Evolutionary conservation across 2,797 vertebrate species (phyloP), one percentile per base, ranked within the genome.

Genomic region (Acanthopagrus latus): DNA sequence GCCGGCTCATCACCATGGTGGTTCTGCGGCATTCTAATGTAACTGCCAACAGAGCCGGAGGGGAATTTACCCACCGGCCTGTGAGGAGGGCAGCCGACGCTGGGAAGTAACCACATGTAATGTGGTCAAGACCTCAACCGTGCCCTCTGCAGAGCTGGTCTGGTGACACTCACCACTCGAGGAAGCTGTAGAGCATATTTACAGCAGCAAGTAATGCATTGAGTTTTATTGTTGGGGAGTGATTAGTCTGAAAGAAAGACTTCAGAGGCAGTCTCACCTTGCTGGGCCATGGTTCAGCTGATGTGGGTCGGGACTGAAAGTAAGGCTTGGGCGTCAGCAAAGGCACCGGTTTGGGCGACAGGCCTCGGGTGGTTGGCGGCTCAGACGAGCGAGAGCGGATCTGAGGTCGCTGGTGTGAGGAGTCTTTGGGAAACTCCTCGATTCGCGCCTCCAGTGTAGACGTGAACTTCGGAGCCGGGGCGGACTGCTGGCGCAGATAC

Each of bases 381-480:
- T 57, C 92, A 0, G 95, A 93, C 4, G 87, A 59, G 57, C 93
- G 95, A 14, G 94, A 85, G 43, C 96, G 96, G 3, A 93, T 91
- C 78, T 95, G 93, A 43, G 93, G 62, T 56, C 84, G 84, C 63
- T 89, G 90, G 90, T 96, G 91, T 1, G 14, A 84, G 86, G 41
- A 90, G 25, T 91, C 92, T 80, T 88, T 88, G 71, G 89, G 74
- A 82, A 96, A 92, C 77, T 92, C 92, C 70, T 92, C 88, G 11
- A 99, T 95, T 76, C 94, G 96, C 2, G 98, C 97, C 92, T 99
- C 97, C 38, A 99, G 93, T 0, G 94, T 98, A 70, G 97, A 95
- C 77, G 96, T 99, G 94, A 97, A 99, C 87, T 97, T 97, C 58
- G 97, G 97, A n/a, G 95, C 91, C 0, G 97, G 98, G 74, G 98